phyloP scores from a whole-genome alignment of 1,140 invertebrate genomes.

The Drosophila busckii region DNA sequence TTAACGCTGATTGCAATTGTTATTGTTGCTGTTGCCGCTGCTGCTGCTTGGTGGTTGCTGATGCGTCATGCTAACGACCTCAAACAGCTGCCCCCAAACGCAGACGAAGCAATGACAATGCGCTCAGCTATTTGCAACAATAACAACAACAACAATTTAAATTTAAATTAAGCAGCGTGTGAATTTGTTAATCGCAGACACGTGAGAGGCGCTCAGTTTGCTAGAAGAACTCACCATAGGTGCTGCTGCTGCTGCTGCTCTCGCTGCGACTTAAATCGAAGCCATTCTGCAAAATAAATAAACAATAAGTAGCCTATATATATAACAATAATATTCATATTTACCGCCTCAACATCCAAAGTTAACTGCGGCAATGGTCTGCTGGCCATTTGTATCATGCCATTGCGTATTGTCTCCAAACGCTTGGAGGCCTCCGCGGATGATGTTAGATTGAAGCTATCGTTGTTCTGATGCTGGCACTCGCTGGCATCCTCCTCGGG shows the following conservation, averaged over 20 bases:
- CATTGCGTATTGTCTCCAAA: slow-evolving; percentile 66
- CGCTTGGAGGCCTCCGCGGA: slow-evolving; percentile 59
- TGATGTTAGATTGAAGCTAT: slow-evolving; percentile 61
- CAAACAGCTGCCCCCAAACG: slow-evolving; percentile 25
- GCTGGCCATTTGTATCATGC: slow-evolving; percentile 49
- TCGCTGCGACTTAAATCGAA: slow-evolving; percentile 81
- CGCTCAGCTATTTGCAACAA: slow-evolving; percentile 19
- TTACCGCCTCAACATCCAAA: slow-evolving; percentile 84
- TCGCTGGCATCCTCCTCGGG: slow-evolving; percentile 65
- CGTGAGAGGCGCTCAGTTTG: no score
- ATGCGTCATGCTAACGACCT: slow-evolving; percentile 30
- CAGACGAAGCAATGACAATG: slow-evolving; percentile 20
- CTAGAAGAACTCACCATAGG: slow-evolving; percentile 47
- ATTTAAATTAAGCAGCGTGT: no score
- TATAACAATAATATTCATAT: not conserved
- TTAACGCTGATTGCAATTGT: slow-evolving; percentile 2
- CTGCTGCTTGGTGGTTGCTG: not conserved
- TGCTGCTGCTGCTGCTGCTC: slow-evolving; percentile 46
- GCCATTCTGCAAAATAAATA: slow-evolving; percentile 80
- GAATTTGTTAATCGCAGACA: no score
- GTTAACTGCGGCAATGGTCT: slow-evolving; percentile 47
- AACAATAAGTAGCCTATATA: not conserved
- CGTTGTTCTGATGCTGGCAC: slow-evolving; percentile 34
- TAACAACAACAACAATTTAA: slow-evolving; percentile 20
- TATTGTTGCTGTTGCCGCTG: not conserved